Evolutionary conservation across 2,113 vertebrate species (phyloP).

Genomic region (Otus sunia): DNA sequence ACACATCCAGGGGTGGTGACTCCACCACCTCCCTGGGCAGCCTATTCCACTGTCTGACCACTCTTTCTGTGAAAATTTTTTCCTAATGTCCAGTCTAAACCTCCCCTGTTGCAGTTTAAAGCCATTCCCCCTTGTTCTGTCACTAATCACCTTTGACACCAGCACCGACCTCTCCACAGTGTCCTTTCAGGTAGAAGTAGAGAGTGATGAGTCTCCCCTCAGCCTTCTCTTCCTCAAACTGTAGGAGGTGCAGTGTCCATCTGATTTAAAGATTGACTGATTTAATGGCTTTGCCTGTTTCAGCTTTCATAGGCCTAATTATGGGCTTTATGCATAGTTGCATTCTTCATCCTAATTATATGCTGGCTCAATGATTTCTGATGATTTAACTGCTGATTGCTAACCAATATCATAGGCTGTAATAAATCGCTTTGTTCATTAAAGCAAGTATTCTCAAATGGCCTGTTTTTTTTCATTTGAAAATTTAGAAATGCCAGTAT

Average conservation of each 20-base stretch:
- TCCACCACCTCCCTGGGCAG: too few species aligned
- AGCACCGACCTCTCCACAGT: too few species aligned
- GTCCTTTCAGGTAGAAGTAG: too few species aligned
- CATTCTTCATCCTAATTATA: neutral
- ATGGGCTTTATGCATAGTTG: neutral
- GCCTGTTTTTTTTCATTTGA: neutral
- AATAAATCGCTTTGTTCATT: neutral
- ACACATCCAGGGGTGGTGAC: too few species aligned
- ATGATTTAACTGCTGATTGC: neutral
- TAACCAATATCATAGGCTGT: neutral
- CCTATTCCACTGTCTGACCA: too few species aligned
- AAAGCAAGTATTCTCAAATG: neutral
- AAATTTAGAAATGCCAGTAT: neutral
- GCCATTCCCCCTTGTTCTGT: too few species aligned
- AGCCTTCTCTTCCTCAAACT: too few species aligned
- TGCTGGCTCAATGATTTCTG: neutral
- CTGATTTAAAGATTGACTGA: neutral
- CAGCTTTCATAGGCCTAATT: neutral
- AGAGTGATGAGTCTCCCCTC: too few species aligned
- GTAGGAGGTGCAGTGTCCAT: neutral
- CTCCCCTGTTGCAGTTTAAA: too few species aligned
- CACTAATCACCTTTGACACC: too few species aligned
- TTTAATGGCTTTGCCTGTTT: neutral
- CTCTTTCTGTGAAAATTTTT: too few species aligned
- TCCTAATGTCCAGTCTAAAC: too few species aligned